Evolutionary conservation across 2,888 invertebrate species (phyloP).

Genomic region (Phorcus lineatus): DNA sequence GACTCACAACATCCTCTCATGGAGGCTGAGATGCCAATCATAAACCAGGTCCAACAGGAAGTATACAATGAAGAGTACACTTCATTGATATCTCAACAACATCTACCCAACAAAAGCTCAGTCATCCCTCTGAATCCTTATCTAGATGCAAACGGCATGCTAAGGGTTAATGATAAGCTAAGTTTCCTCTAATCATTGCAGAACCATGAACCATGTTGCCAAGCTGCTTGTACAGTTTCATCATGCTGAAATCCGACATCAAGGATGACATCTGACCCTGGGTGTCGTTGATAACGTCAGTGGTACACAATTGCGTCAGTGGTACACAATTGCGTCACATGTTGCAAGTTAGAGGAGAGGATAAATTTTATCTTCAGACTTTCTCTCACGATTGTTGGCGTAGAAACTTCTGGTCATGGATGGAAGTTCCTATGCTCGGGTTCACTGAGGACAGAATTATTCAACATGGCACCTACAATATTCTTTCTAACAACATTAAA

Average conservation of each 20-base stretch:
- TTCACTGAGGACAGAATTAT: too few species aligned
- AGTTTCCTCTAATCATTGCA: constrained; percentile 11
- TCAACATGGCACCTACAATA: too few species aligned
- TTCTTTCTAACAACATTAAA: too few species aligned
- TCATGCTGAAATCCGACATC: neutral
- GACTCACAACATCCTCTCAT: neutral
- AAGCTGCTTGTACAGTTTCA: constrained; percentile 8
- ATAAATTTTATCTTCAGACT: neutral
- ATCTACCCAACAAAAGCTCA: constrained; percentile 16
- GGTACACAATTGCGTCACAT: constrained; percentile 1
- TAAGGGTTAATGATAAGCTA: constrained; percentile 39
- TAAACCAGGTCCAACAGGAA: constrained; percentile 23
- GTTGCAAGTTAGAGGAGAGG: neutral
- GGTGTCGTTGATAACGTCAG: constrained; percentile 18
- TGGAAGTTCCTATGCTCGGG: too few species aligned
- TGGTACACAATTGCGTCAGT: neutral
- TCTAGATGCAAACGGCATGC: constrained; percentile 35
- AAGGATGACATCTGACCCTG: constrained; percentile 11
- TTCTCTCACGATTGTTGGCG: neutral
- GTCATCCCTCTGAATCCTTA: constrained; percentile 30
- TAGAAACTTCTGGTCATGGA: neutral
- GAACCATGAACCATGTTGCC: neutral
- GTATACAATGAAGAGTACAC: neutral
- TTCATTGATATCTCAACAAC: neutral
- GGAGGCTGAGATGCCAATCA: constrained; percentile 28